phyloP scores from a whole-genome alignment of 53 echinoderm and acorn worm genomes.

The Patiria pectinifera region DNA sequence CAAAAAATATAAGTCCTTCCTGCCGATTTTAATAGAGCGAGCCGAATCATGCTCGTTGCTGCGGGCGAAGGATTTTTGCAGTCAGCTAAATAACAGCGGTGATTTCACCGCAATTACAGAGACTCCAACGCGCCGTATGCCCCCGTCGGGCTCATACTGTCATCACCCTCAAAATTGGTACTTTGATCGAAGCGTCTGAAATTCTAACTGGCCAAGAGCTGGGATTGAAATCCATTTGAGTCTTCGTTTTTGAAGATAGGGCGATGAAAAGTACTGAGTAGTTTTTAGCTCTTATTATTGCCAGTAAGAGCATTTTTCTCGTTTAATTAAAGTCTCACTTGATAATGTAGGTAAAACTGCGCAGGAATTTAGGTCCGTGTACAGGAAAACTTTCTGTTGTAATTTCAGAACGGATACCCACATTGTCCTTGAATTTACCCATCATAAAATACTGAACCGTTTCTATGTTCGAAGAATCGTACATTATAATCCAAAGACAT shows the following conservation, averaged over 20 bases:
- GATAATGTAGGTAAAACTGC: no score
- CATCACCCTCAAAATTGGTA: constrained; percentile 55
- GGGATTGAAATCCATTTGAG: not conserved
- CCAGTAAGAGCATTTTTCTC: not conserved
- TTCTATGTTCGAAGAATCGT: no score
- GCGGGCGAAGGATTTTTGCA: constrained; percentile 22
- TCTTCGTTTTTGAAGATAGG: not conserved
- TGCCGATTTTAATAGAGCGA: constrained; percentile 58
- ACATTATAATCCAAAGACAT: no score
- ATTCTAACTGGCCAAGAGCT: constrained; percentile 20
- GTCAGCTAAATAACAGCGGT: constrained; percentile 37
- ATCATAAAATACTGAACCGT: no score
- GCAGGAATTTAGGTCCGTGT: no score
- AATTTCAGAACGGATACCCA: no score
- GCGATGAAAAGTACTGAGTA: not conserved
- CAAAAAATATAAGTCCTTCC: constrained; percentile 24
- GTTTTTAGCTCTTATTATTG: not conserved
- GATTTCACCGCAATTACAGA: constrained; percentile 64
- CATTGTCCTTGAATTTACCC: no score
- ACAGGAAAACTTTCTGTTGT: no score
- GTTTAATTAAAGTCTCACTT: no score
- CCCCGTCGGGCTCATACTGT: constrained; percentile 42
- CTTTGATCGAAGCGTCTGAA: constrained; percentile 15
- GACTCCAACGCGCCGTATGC: not conserved
- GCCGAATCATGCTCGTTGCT: constrained; percentile 9